A percentile compares a stretch with the other conserved stretches of the same genome.
phyloP scores from a whole-genome alignment of 2,888 invertebrate genomes.

The Sclerodermus sp. region DNA sequence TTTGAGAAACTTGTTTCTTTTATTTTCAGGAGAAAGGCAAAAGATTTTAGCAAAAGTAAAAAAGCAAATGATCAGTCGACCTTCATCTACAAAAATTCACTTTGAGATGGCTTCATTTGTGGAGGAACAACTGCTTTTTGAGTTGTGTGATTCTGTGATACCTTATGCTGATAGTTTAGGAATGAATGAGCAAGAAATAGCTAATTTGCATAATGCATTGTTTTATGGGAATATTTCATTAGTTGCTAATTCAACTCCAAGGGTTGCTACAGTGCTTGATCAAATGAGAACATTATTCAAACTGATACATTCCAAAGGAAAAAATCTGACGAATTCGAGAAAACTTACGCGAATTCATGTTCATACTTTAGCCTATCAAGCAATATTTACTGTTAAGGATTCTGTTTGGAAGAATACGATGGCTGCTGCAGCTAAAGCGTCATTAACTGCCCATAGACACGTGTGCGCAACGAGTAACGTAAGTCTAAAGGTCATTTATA shows the following conservation, averaged over 20 bases:
- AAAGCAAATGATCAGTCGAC: conserved; percentile 67
- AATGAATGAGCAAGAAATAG: conserved; percentile 87
- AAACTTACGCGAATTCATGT: conserved; percentile 77
- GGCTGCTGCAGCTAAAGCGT: conserved; percentile 81
- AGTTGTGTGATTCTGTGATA: conserved; percentile 69
- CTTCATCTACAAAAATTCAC: conserved; percentile 68
- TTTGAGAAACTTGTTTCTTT: not conserved
- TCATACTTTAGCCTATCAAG: conserved; percentile 86
- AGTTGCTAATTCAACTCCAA: conserved; percentile 76
- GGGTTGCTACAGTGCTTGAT: conserved; percentile 78
- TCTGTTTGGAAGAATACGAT: conserved; percentile 77
- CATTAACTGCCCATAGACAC: conserved; percentile 79
- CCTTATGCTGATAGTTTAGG: conserved; percentile 80
- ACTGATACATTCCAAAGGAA: conserved; percentile 59
- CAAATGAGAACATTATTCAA: conserved; percentile 75
- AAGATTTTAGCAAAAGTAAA: conserved; percentile 68
- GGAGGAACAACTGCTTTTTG: conserved; percentile 69
- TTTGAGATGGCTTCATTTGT: conserved; percentile 88
- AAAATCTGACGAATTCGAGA: conserved; percentile 59
- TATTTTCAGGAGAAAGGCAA: conserved; percentile 65
- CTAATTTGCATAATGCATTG: conserved; percentile 73
- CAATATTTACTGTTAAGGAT: conserved; percentile 70
- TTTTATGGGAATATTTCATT: conserved; percentile 72
- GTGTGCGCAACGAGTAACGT: conserved; percentile 73
- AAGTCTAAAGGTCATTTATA: conserved; percentile 38